Evolutionary conservation across 2,113 vertebrate species (phyloP).

Genomic region (Rhizomys pruinosus): DNA sequence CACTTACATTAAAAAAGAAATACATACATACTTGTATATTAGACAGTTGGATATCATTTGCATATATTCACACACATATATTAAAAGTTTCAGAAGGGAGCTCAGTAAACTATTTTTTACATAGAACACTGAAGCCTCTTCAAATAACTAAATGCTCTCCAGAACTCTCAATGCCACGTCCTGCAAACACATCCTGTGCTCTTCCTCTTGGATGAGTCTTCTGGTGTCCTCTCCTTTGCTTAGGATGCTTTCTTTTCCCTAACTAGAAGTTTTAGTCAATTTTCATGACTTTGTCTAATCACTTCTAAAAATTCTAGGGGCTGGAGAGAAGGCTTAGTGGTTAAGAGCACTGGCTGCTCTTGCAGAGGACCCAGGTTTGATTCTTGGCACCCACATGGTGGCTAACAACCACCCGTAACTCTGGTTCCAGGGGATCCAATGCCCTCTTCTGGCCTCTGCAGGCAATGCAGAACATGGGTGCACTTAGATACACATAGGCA

Average conservation of each 20-base stretch:
- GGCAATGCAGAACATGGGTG: too few relatives aligned
- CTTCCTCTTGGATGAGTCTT: not conserved
- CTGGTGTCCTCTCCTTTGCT: not conserved
- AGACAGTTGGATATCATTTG: not conserved
- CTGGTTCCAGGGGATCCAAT: too few relatives aligned
- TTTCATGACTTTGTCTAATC: slow-evolving; percentile 27
- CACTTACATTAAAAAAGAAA: slow-evolving; percentile 12
- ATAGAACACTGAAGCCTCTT: slow-evolving; percentile 1
- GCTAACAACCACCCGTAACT: too few relatives aligned
- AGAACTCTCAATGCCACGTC: not conserved
- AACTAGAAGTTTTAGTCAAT: slow-evolving; percentile 1
- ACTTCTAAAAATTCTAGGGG: not conserved
- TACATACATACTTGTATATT: not conserved
- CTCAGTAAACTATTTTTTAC: not conserved
- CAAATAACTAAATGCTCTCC: not conserved
- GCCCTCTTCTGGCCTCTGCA: too few relatives aligned
- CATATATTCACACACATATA: too few relatives aligned
- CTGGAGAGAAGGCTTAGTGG: too few relatives aligned
- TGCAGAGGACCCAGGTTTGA: too few relatives aligned
- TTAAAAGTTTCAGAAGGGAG: not conserved
- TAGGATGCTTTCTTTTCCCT: not conserved
- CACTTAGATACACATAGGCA: too few relatives aligned
- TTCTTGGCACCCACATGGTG: too few relatives aligned
- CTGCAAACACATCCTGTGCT: not conserved
- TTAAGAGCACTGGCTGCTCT: too few relatives aligned